Conservation (phyloP, 92 coral and sea anemone genomes). For the Parazoanthus swiftii region DNA sequence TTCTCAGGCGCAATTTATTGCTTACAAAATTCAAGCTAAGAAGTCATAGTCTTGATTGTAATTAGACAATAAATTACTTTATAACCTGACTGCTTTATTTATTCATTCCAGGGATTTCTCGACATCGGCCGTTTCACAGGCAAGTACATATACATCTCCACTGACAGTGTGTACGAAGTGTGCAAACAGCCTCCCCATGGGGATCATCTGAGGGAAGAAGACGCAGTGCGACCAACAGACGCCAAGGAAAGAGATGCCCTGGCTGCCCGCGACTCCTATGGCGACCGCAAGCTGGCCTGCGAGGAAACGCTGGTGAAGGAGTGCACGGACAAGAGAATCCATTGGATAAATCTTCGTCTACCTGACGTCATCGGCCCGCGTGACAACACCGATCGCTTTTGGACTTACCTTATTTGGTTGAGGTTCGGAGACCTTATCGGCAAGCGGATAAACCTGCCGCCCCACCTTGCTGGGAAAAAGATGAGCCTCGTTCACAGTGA, state of each 20-base stretch:
- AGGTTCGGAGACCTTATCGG: constrained; percentile 73
- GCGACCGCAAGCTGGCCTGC: constrained; percentile 76
- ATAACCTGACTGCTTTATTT: background rate
- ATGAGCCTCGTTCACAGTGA: constrained; percentile 82
- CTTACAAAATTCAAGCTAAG: background rate
- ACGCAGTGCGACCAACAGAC: constrained; percentile 84
- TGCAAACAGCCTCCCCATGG: constrained; percentile 77
- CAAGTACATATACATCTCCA: constrained; percentile 84
- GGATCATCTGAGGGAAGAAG: constrained; percentile 83
- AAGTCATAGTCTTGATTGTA: background rate
- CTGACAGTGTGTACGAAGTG: constrained; percentile 95
- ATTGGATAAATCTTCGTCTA: constrained; percentile 77
- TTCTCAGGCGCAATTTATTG: too few species aligned
- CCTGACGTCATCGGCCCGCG: constrained; percentile 99
- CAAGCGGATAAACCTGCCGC: constrained; percentile 69
- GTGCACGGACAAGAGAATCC: constrained; percentile 52
- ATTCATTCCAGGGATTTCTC: constrained; percentile 60
- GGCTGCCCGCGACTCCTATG: constrained; percentile 71
- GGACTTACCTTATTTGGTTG: constrained; percentile 93
- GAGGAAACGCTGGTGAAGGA: constrained; percentile 82
- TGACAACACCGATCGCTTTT: constrained; percentile 91
- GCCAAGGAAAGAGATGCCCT: constrained; percentile 57
- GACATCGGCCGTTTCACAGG: constrained; percentile 68
- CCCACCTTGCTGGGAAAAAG: constrained; percentile 63
- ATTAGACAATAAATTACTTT: background rate